Evolutionary conservation across 2,797 vertebrate species (phyloP).

Genomic region (Coracias cyanogaster): DNA sequence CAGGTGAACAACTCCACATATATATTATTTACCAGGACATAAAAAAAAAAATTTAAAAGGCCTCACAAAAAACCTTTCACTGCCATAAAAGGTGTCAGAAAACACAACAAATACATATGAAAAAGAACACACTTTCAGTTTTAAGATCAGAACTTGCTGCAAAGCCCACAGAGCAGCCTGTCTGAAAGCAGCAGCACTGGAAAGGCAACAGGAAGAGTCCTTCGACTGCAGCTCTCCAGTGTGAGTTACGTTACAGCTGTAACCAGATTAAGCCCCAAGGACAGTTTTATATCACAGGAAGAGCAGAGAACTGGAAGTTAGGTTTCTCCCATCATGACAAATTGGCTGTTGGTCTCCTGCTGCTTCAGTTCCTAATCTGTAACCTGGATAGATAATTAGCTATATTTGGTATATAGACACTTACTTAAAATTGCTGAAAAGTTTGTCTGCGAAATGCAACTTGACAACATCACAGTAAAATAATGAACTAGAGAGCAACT

Average conservation of each 20-base stretch:
- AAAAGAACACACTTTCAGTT: background rate
- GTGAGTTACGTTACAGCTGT: background rate
- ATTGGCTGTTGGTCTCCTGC: background rate
- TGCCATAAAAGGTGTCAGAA: background rate
- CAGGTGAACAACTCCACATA: background rate
- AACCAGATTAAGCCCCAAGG: background rate
- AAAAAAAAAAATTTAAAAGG: background rate
- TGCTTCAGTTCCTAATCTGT: background rate
- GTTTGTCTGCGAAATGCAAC: background rate
- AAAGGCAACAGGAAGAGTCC: background rate
- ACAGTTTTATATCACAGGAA: background rate
- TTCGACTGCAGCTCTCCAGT: background rate
- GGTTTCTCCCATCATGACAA: background rate
- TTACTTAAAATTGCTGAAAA: background rate
- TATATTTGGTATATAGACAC: background rate
- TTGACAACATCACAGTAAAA: background rate
- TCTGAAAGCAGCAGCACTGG: too few species aligned
- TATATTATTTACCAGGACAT: background rate
- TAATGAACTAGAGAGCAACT: background rate
- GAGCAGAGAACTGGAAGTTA: background rate
- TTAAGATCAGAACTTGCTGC: background rate
- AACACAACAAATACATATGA: background rate
- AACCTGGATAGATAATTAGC: background rate
- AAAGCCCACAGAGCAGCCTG: background rate
- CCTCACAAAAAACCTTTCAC: background rate